Percentiles rank a stretch among this genome's conserved stretches.
phyloP scores from a whole-genome alignment of 2,113 vertebrate species.

The Calypte anna region DNA sequence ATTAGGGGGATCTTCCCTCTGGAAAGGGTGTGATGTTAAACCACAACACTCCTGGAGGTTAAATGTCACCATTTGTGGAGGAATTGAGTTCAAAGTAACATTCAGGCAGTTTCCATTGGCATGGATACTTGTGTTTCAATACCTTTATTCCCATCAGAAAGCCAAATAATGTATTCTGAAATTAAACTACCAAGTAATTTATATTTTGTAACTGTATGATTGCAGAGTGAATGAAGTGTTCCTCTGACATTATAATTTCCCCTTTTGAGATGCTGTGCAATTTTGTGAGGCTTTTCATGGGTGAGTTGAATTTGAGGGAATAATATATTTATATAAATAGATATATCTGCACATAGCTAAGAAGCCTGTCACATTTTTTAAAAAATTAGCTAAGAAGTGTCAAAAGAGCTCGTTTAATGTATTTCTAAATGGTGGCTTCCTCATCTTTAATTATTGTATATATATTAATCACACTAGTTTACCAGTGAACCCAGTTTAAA shows the following conservation, averaged over 20 bases:
- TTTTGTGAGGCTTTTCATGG: neutral
- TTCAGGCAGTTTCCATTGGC: neutral
- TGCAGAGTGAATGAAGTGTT: neutral
- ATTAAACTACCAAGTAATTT: neutral
- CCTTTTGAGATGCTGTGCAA: neutral
- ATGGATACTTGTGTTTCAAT: neutral
- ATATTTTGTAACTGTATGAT: neutral
- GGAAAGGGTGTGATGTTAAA: neutral
- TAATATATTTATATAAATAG: neutral
- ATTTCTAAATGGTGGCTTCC: neutral
- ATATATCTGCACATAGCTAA: neutral
- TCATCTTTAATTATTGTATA: neutral
- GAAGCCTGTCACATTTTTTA: rapidly evolving
- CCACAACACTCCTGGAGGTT: neutral
- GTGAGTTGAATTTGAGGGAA: neutral
- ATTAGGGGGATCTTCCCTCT: neutral
- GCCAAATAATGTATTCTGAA: neutral
- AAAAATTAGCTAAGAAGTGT: neutral
- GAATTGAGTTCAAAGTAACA: neutral
- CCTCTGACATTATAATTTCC: neutral
- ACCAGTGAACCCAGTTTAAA: neutral
- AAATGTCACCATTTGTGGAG: neutral
- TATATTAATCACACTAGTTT: neutral
- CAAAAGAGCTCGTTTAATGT: neutral
- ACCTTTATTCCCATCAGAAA: neutral